Base-by-base conservation (phyloP, 30 jellyfish, hydroid and myxozoan species). In the Chironex yamaguchii region DNA sequence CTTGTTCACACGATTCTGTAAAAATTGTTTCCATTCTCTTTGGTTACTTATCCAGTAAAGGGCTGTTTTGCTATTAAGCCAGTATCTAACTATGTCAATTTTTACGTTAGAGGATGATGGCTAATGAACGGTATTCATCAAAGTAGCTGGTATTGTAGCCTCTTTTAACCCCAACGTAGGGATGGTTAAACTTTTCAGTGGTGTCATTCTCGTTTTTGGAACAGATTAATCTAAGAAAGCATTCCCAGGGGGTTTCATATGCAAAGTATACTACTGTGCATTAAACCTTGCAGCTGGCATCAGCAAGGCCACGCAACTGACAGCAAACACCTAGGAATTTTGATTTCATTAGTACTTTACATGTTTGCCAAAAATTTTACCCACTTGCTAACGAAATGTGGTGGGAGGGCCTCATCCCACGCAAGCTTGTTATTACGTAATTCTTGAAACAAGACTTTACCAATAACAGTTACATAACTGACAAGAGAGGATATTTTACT, bases 331-430 rank as follows among this genome's bases (percentile, higher is more conserved):
- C 80, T 24, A 14, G 84, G 84, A 17, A 70, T 0, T 4, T 32
- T 3, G 17, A 70, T 70, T n/a, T 6, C 25, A 3, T n/a, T 32
- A 6, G 22, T n/a, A 3, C 4, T 3, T 1, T 28, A 63, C 75
- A 80, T 24, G 36, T 66, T 50, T 25, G 63, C 52, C 42, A 80
- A 28, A 74, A 36, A 34, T 33, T 24, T 48, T 14, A 25, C 34
- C 91, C 91, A 63, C 65, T 28, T 66, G 4, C 27, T 26, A n/a
- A 20, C 3, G 32, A 27, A n/a, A 17, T 64, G 35, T 36, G 29
- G 74, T 20, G 83, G 36, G 21, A 80, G 17, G 36, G 36, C 82
- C 14, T 63, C 91, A 80, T 80, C 91, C 91, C 91, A 80, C 22
- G 75, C 83, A 62, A 36, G 36, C 62, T 63, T 80, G 34, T 2